Evolutionary conservation across 2,113 vertebrate genomes (phyloP), one percentile per base, ranked within the genome.

Genomic region (Xyliphius kryptos): DNA sequence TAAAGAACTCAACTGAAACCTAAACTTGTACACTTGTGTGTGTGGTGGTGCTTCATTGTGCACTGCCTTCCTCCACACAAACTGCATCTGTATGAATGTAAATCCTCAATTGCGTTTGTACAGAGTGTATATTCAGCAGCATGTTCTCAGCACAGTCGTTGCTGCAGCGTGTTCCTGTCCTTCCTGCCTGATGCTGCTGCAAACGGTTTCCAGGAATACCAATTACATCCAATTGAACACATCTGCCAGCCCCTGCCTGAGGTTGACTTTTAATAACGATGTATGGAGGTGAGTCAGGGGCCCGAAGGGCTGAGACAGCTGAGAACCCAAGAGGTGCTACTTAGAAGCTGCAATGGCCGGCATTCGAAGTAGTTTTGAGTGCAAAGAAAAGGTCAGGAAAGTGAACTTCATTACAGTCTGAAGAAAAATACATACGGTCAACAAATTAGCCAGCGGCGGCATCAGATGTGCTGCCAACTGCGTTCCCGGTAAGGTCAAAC

Each of bases 401-500:
- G 26, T 6, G 7, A 32, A 32, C 26, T 32, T 32, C 7, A 32
- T 32, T 32, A 32, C 2, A 32, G 26, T 32, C 26, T 32, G 26
- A 32, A 32, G 4, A 32, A 32, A 32, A 32, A 32, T 37, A 36
- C 38, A 26, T 40, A 43, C 12, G 46, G 17, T 79, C 77, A 71
- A 71, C 77, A 77, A 61, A 65, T 69, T 75, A 75, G 75, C 74
- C 72, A 71, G 63, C 62, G 9, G 19, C 62, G 14, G 47, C 61
- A 58, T 82, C 68, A 77, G 79, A 87, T 79, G 78, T 78, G 46
- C 61, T 78, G 77, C 79, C 79, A 78, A 72, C 51, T 69, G 53
- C 44, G 76, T 76, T 75, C 61, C 56, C 68, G 65, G 68, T 80
- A 61, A 83, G 79, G 80, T 73, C 80, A 79, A 68, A 80, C 72